These are phyloP conservation scores for Ostrea denselamellosa DNA, from an alignment of 1,140 invertebrate genomes.

Conservation along the genomic window DNA sequence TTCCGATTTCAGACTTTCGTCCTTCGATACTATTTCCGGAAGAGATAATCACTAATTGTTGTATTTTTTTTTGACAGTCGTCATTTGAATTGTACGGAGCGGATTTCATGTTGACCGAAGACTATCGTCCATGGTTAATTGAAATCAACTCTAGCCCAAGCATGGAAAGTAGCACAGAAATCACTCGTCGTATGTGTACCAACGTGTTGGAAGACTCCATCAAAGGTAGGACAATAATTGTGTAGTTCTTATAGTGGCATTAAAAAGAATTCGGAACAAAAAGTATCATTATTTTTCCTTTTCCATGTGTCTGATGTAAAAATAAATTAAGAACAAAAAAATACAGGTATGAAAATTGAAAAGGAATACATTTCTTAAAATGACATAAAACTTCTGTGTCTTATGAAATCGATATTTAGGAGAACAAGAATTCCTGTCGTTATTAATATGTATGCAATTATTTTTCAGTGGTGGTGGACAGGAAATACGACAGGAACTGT, in stretches of 20 bases:
- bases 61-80: slow-evolving; percentile 63
- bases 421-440: too few species aligned
- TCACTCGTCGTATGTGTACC: slow-evolving; percentile 91
- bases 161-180: slow-evolving; percentile 91
- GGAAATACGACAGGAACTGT: slow-evolving; percentile 86
- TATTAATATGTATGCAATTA: neutral
- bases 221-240: slow-evolving; percentile 85
- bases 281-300: neutral
- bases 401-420: too few species aligned
- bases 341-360: too few species aligned
- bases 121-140: slow-evolving; percentile 93
- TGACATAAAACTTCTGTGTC: too few species aligned
- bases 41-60: neutral
- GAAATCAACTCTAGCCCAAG: slow-evolving; percentile 97
- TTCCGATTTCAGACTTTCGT: too few species aligned
- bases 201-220: slow-evolving; percentile 94
- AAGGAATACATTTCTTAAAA: too few species aligned
- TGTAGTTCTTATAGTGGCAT: too few species aligned
- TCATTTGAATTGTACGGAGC: slow-evolving; percentile 94
- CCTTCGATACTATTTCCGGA: too few species aligned
- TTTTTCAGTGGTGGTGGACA: slow-evolving; percentile 91
- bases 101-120: slow-evolving; percentile 94
- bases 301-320: too few species aligned
- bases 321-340: too few species aligned
- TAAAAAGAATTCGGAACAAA: too few species aligned